phyloP scores from a whole-genome alignment of 2,797 vertebrate species.

The Borostomias antarcticus region DNA sequence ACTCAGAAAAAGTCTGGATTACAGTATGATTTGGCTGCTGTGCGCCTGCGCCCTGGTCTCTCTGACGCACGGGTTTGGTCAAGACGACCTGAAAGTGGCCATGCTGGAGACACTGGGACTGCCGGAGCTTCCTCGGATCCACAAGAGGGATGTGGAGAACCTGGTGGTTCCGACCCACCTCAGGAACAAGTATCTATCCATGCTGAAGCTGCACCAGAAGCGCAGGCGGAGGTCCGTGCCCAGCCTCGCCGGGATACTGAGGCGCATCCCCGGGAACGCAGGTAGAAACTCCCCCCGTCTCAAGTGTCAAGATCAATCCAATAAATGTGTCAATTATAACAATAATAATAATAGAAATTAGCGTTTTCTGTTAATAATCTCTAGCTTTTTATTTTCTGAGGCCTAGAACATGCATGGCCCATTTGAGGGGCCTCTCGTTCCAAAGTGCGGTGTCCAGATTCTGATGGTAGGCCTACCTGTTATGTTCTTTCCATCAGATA shows the following conservation, averaged over 20 bases:
- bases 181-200: slow-evolving; percentile 74
- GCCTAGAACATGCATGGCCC: neutral
- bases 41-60: slow-evolving; percentile 40
- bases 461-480: neutral
- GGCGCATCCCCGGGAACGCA: slow-evolving; percentile 71
- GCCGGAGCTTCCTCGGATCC: slow-evolving; percentile 58
- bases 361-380: too few species aligned
- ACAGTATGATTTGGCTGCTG: slow-evolving; percentile 48
- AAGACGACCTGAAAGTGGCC: slow-evolving; percentile 65
- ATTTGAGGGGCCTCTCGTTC: neutral
- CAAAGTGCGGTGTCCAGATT: neutral
- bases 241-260: slow-evolving; percentile 77
- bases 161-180: slow-evolving; percentile 73
- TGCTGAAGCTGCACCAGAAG: slow-evolving; percentile 67
- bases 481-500: slow-evolving; percentile 54
- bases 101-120: slow-evolving; percentile 75
- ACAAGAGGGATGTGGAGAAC: slow-evolving; percentile 70
- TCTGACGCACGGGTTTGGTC: slow-evolving; percentile 40
- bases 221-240: slow-evolving; percentile 66
- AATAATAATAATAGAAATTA: slow-evolving; percentile 10
- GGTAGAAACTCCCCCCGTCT: slow-evolving; percentile 48
- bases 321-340: neutral
- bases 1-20: slow-evolving; percentile 41
- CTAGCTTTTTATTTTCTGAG: too few species aligned
- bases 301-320: too few species aligned